Evolutionary conservation across 35 echinoderm and acorn worm species (phyloP), one percentile per base, ranked within the genome.

Genomic region (Patiria miniata): DNA sequence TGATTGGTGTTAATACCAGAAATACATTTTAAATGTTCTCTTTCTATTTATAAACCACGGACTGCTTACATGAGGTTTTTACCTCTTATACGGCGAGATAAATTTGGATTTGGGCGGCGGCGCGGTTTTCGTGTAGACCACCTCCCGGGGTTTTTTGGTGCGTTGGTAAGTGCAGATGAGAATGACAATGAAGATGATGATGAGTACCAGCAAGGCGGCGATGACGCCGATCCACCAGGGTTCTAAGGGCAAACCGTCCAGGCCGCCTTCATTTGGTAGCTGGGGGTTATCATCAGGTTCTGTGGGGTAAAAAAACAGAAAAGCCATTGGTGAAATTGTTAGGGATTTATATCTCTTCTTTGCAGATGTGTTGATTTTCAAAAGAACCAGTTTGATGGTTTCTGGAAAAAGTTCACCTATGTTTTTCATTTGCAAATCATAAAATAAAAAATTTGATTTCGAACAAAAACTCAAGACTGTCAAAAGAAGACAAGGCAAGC

Each of bases 161-260:
- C 34, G 44, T 18, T 37, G 21, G 18, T 91, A 81, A 5, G 52
- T 79, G 39, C 83, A 91, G 28, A 53, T 65, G 16, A 86, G 55
- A 28, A 91, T 73, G 2, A 86, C 36, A 19, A 86, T 50, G 39
- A 91, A 91, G 36, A 91, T 58, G 5, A 56, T 81, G 36, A 85
- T 91, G 5, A 86, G 89, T 15, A 86, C 34, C 16, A 91, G 23
- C 0, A 84, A 28, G 7, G 81, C 61, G 1, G 44, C 81, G 14
- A 90, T 85, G 37, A 85, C 89, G n/a, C 81, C 82, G 37, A 90
- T 83, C 89, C 81, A 90, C 81, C 81, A 85, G 0, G 81, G 81
- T 32, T 90, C 89, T 9, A 85, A 7, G 36, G 36, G 30, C 8
- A 40, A 32, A 2, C 60, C 78, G 0, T 21, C 51, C 36, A 83